Evolutionary conservation across 2,797 vertebrate genomes (phyloP).

Genomic region (Acropternis orthonyx): DNA sequence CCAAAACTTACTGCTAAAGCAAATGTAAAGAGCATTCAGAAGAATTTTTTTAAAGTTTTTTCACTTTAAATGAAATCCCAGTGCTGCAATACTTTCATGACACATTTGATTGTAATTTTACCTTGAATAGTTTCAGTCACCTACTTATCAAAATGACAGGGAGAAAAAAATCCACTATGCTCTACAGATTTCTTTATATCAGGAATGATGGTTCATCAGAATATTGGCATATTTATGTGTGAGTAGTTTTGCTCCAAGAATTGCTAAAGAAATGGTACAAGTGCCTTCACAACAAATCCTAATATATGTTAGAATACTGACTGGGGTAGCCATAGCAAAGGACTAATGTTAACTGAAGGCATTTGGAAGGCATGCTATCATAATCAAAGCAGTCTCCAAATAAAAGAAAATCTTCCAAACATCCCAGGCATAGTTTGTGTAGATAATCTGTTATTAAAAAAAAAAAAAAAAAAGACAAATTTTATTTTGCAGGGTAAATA

Average conservation of each 20-base stretch:
- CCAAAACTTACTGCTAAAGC: not conserved
- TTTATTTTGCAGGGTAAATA: not conserved
- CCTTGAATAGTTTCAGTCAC: not conserved
- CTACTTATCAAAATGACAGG: not conserved
- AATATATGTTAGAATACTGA: not conserved
- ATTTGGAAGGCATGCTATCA: not conserved
- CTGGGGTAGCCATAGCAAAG: not conserved
- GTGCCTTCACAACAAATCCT: not conserved
- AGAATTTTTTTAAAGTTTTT: not conserved
- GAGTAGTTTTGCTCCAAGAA: not conserved
- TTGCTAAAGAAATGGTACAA: not conserved
- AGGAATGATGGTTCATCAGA: not conserved
- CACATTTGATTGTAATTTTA: not conserved
- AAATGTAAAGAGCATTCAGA: not conserved
- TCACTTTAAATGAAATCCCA: not conserved
- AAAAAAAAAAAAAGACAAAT: not conserved
- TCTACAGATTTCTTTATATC: not conserved
- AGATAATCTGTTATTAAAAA: not conserved
- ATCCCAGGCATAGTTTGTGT: not conserved
- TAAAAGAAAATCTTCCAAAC: not conserved
- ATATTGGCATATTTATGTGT: not conserved
- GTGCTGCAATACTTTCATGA: not conserved
- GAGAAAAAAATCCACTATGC: not conserved
- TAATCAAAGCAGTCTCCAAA: not conserved
- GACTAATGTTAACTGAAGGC: not conserved